Evolutionary conservation across 2,113 vertebrate genomes (phyloP).

Genomic region (Eulemur macaco): DNA sequence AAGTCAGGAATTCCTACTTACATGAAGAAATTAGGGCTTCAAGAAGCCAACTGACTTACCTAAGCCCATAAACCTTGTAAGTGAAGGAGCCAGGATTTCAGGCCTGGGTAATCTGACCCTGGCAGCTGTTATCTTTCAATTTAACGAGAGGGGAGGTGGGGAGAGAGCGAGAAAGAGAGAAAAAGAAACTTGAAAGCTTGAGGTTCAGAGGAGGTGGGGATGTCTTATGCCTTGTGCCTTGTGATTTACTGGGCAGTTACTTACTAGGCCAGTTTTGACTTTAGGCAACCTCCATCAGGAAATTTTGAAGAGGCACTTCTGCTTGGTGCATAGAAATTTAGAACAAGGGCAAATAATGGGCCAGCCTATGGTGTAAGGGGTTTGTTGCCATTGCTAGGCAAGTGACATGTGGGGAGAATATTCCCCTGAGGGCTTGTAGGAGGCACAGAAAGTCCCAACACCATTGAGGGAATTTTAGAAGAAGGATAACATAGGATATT

Average conservation of each 20-base stretch:
- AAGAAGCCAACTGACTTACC: neutral
- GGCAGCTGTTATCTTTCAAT: conserved; percentile 28
- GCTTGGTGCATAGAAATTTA: neutral
- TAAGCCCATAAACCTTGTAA: neutral
- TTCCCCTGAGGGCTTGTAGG: neutral
- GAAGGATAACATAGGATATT: neutral
- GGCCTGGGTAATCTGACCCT: neutral
- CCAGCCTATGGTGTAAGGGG: neutral
- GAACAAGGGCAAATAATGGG: neutral
- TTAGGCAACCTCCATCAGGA: neutral
- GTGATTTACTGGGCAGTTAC: neutral
- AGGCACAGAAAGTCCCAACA: neutral
- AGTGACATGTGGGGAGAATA: neutral
- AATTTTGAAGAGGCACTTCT: conserved; percentile 13
- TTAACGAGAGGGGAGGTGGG: neutral
- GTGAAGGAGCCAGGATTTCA: neutral
- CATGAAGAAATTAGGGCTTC: neutral
- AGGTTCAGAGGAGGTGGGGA: neutral
- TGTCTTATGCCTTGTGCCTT: neutral
- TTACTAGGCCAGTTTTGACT: neutral
- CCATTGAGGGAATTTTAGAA: neutral
- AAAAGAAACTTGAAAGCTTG: neutral
- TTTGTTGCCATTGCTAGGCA: neutral
- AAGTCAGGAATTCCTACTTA: neutral
- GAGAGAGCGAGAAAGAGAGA: neutral